Evolutionary conservation across 2,888 invertebrate species (phyloP).

Genomic region (Hylaea fasciaria): DNA sequence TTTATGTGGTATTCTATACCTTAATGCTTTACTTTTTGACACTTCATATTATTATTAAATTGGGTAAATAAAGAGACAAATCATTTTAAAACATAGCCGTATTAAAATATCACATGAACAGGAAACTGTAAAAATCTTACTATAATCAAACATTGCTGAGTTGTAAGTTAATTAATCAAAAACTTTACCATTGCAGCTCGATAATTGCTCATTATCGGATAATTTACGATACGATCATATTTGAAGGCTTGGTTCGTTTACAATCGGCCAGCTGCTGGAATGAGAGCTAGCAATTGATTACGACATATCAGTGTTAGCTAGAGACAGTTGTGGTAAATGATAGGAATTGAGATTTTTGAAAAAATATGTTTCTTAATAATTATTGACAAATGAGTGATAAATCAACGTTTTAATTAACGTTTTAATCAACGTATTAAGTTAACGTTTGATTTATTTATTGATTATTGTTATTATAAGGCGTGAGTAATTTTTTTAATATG

Average conservation of each 20-base stretch:
- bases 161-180: conserved; percentile 18
- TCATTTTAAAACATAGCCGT: not conserved
- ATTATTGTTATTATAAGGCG: too few relatives aligned
- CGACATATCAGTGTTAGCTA: too few relatives aligned
- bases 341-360: too few relatives aligned
- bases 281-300: not conserved
- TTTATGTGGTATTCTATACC: not conserved
- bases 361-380: too few relatives aligned
- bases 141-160: not conserved
- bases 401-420: too few relatives aligned
- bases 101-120: not conserved
- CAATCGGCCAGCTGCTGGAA: conserved; percentile 4
- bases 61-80: too few relatives aligned
- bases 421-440: too few relatives aligned
- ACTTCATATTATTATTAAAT: too few relatives aligned
- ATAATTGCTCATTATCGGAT: conserved; percentile 24
- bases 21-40: not conserved
- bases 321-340: too few relatives aligned
- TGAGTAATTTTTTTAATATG: too few relatives aligned
- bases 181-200: conserved; percentile 15
- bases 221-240: conserved; percentile 20
- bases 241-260: not conserved
- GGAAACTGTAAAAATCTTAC: not conserved
- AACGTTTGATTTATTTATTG: too few relatives aligned
- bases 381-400: too few relatives aligned